Conservation (phyloP, 64 coral and sea anemone species). For the Trachythela sp. region DNA sequence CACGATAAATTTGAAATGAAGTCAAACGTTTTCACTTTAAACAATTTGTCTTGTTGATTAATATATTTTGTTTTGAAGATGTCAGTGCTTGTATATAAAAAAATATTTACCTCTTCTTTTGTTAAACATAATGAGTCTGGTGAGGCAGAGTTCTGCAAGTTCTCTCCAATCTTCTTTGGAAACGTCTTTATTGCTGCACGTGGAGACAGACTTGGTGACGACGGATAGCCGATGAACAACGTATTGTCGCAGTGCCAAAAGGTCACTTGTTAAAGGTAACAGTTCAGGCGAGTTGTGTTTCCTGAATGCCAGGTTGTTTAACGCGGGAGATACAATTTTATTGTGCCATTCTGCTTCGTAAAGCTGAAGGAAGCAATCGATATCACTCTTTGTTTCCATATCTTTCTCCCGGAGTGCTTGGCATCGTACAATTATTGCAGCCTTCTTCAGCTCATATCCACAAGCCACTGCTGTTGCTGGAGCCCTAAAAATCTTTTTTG, state of each 20-base stretch:
- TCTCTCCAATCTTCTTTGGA: background rate
- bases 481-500: background rate
- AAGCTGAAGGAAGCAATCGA: background rate
- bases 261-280: background rate
- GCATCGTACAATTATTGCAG: background rate
- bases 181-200: background rate
- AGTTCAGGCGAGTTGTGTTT: background rate
- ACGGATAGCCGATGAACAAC: background rate
- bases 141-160: background rate
- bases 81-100: background rate
- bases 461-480: background rate
- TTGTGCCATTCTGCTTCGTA: background rate
- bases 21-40: background rate
- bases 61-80: background rate
- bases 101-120: background rate
- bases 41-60: background rate
- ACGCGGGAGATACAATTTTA: background rate
- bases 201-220: background rate
- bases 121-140: background rate
- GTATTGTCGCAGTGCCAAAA: background rate
- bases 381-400: background rate
- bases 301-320: background rate
- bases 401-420: background rate
- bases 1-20: background rate
- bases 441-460: background rate